phyloP scores from a whole-genome alignment of 1,140 invertebrate genomes.

The Hylyphantes graminicola region DNA sequence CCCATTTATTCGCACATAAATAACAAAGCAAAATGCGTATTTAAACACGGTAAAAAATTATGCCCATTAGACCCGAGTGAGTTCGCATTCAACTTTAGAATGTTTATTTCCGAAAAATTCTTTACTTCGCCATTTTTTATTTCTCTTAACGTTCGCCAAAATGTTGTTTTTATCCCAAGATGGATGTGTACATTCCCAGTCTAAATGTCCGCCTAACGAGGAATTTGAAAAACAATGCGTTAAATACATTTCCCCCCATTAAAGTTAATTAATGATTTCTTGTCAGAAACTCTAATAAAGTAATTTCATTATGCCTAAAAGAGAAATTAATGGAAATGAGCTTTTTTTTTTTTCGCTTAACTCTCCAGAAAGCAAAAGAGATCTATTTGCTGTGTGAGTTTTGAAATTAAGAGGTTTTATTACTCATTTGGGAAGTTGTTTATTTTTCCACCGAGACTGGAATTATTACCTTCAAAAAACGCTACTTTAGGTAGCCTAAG shows the following conservation, averaged over 20 bases:
- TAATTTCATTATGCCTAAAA: slow-evolving; percentile 46
- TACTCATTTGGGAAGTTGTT: slow-evolving; percentile 27
- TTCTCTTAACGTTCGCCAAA: slow-evolving; percentile 3
- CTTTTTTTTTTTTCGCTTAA: neutral
- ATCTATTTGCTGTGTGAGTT: neutral
- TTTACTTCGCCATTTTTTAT: slow-evolving; percentile 14
- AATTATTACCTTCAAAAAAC: slow-evolving; percentile 33
- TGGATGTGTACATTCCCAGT: slow-evolving; percentile 5
- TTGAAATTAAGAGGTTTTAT: slow-evolving; percentile 18
- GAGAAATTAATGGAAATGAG: slow-evolving; percentile 28
- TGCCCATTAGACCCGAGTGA: neutral
- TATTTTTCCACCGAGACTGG: slow-evolving; percentile 31
- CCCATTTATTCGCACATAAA: slow-evolving; percentile 28
- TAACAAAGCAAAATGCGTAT: slow-evolving; percentile 22
- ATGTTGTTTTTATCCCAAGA: slow-evolving; percentile 22
- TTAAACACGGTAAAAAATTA: slow-evolving; percentile 22
- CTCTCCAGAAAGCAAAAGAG: neutral
- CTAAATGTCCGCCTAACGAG: slow-evolving; percentile 34
- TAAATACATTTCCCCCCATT: slow-evolving; percentile 42
- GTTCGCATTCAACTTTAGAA: slow-evolving; percentile 15
- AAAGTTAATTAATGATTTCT: slow-evolving; percentile 44
- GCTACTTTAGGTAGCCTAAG: neutral
- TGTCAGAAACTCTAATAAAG: slow-evolving; percentile 54
- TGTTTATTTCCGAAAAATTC: slow-evolving; percentile 24
- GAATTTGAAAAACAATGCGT: slow-evolving; percentile 11